Base-by-base conservation (phyloP, 2,113 vertebrate genomes). In the Periophthalmus modestus region DNA sequence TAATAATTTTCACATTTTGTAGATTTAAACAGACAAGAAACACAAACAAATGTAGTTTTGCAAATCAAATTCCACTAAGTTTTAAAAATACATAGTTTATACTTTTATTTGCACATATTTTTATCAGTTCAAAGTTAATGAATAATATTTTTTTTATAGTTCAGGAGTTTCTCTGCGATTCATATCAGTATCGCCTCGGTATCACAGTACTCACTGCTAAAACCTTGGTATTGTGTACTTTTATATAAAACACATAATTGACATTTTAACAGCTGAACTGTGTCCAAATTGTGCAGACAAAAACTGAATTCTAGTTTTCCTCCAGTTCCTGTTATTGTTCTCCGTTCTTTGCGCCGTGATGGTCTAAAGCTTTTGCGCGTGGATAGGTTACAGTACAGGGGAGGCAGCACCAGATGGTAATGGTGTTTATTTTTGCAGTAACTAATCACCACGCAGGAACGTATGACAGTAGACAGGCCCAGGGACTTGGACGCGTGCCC, bases 391-490 rank as follows among this genome's bases (percentile, higher is more conserved):
- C 90, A 85, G 81, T 78, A 80, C 73, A 79, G 71, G 83, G 15
- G 81, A 84, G 68, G 84, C 82, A 82, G 80, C 88, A 82, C 80
- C 86, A 87, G 89, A 93, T 92, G 90, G 85, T 87, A 88, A 91
- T 84, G 78, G 84, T 91, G 90, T 91, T 92, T 92, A 91, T 93
- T 93, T 92, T 90, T 83, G 77, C 87, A 85, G 85, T 68, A 85
- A 75, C 87, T 91, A 90, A 92, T 93, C 90, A 92, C 87, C 77
- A 85, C 80, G 82, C 75, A 87, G 85, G 85, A 87, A 90, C 81
- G 73, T 84, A 81, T 82, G 87, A 87, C 83, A 85, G 77, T 78
- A 89, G 80, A 89, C 89, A 84, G 88, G 80, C 84, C 82, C 82
- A 77, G 83, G 75, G 84, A 86, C 82, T 85, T 88, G 88, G 87